A percentile compares a stretch with the other conserved stretches of the same genome.
These are phyloP conservation scores for Tribolium castaneum DNA, from an alignment of 1,140 invertebrate genomes.

Conservation along the genomic window DNA sequence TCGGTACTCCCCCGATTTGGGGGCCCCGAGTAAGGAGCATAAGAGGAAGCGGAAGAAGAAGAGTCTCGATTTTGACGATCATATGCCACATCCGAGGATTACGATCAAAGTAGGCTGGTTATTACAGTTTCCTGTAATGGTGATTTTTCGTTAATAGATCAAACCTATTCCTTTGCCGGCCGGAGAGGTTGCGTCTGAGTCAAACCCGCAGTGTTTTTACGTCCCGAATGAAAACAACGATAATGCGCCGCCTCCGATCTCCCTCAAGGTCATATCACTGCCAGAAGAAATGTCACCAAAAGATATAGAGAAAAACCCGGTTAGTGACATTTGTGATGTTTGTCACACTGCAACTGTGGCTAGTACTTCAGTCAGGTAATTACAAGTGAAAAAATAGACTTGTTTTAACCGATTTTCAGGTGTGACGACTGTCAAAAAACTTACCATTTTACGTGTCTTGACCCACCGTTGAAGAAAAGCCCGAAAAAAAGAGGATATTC, in stretches of 20 bases:
- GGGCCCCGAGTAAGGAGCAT: constrained; percentile 71
- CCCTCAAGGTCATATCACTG: constrained; percentile 44
- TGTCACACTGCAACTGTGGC: constrained; percentile 72
- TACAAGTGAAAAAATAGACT: background rate
- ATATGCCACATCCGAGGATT: constrained; percentile 75
- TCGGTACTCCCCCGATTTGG: constrained; percentile 74
- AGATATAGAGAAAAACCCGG: background rate
- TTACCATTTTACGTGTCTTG: constrained; percentile 92
- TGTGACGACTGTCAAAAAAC: constrained; percentile 93
- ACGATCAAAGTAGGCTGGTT: constrained; percentile 75
- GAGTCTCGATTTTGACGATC: constrained; percentile 73
- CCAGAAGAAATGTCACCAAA: background rate
- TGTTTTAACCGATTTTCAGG: constrained; percentile 64
- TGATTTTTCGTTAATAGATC: constrained; percentile 68
- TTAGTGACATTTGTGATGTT: constrained; percentile 72
- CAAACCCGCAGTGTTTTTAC: constrained; percentile 77
- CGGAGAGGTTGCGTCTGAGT: constrained; percentile 70
- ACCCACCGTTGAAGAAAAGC: constrained; percentile 92
- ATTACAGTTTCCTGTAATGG: background rate
- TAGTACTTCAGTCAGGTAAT: constrained; percentile 76
- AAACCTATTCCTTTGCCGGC: constrained; percentile 84
- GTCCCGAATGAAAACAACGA: constrained; percentile 78
- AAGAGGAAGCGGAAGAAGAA: constrained; percentile 81
- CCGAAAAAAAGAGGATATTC: constrained; percentile 93
- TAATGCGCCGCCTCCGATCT: constrained; percentile 67